Evolutionary conservation across 1,140 invertebrate species (phyloP), one percentile per base, ranked within the genome.

Genomic region (Zophobas morio): DNA sequence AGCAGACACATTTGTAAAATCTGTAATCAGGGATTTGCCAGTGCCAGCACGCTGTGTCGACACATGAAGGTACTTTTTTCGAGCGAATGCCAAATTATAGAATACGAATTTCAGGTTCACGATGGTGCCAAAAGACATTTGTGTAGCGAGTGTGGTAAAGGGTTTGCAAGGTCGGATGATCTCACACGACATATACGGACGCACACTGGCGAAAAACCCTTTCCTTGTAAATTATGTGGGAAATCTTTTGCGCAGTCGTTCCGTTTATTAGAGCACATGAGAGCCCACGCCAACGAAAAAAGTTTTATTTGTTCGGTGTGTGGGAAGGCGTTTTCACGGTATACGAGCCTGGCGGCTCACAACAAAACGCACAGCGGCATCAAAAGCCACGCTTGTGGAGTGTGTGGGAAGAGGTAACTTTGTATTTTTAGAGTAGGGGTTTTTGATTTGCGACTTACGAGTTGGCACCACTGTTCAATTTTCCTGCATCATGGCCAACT

Each of bases 231-330:
- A 77, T 85, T 89, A 51, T 92, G 91, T 84, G 87, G 87, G 2
- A 88, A 89, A 80, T 79, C 86, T 6, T 84, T 82, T 79, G 79
- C 83, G 32, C 82, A 84, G 73, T 84, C 83, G 36, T 83, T 81
- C 54, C 89, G 90, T 77, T 84, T 92, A 4, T 85, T 90, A 51
- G 90, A 91, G 36, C 91, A 92, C 83, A 89, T 90, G 75, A 84
- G 91, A 63, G 88, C 89, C 37, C 91, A 92, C 82, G 91, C 90
- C 2, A 89, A 91, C 20, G 90, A 91, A 78, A 90, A 90, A 82
- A 89, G 89, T 1, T 91, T 89, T 77, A 88, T 90, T 76, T 91
- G 90, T 83, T 86, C 87, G 74, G 88, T 88, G 73, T 92, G 91
- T 80, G 82, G 85, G 42, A 87, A 91, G 81, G 85, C 83, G 6